phyloP scores from a whole-genome alignment of 2,888 invertebrate genomes.

The Gibbula magus region DNA sequence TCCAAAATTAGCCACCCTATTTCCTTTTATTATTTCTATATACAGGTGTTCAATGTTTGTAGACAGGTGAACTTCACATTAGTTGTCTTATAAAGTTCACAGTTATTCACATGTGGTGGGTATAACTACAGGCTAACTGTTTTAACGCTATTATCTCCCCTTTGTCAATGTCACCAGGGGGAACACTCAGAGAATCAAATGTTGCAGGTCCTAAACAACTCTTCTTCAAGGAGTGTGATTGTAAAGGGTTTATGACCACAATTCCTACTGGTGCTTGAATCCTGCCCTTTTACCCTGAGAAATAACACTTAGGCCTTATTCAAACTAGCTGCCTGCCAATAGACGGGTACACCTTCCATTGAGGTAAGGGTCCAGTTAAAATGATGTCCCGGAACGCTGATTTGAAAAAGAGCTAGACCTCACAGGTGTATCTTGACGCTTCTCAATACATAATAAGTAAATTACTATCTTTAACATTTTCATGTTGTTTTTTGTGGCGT shows the following conservation, averaged over 20 bases:
- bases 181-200: no score
- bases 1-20: no score
- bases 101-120: no score
- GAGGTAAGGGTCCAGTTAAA: not conserved
- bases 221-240: not conserved
- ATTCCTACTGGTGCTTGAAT: not conserved
- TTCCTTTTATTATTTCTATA: no score
- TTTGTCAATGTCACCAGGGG: not conserved
- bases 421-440: not conserved
- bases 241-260: not conserved
- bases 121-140: not conserved
- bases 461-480: not conserved
- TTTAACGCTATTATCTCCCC: not conserved
- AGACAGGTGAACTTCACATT: no score
- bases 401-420: not conserved
- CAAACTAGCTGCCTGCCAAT: not conserved
- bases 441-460: not conserved
- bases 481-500: not conserved
- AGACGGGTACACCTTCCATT: not conserved
- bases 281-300: not conserved
- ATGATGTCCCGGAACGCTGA: no score
- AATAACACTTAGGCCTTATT: not conserved
- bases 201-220: not conserved
- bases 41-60: no score
- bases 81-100: no score